Evolutionary conservation across 2,113 vertebrate species (phyloP).

Genomic region (Empidonax alnorum): DNA sequence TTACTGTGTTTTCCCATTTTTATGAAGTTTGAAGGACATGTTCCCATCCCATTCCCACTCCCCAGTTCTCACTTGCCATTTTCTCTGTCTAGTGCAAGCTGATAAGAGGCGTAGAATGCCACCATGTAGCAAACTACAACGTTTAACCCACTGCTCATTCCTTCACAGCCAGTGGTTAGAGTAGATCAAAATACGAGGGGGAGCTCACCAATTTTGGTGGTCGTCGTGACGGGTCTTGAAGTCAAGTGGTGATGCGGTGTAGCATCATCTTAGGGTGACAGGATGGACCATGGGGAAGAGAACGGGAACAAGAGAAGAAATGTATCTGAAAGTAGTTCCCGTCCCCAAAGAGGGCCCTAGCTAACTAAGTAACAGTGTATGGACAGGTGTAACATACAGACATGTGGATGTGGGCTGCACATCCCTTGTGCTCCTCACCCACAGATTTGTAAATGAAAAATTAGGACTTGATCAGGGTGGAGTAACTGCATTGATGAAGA

Average conservation of each 20-base stretch:
- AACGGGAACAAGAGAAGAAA: slow-evolving; percentile 76
- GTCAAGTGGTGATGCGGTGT: slow-evolving; percentile 77
- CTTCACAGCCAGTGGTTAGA: slow-evolving; percentile 58
- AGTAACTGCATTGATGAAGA: slow-evolving; percentile 50
- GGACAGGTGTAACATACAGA: slow-evolving; percentile 5
- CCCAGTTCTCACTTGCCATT: slow-evolving; percentile 23
- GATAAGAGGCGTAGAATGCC: background rate
- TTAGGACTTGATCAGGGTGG: slow-evolving; percentile 34
- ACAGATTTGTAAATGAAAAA: slow-evolving; percentile 36
- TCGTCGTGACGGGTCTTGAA: slow-evolving; percentile 73
- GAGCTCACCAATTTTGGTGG: slow-evolving; percentile 77
- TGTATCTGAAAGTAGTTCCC: slow-evolving; percentile 72
- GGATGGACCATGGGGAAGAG: slow-evolving; percentile 70
- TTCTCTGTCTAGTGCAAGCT: slow-evolving; percentile 27
- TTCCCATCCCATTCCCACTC: background rate
- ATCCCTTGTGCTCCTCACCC: slow-evolving; percentile 23
- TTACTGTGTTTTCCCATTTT: background rate
- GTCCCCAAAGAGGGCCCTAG: slow-evolving; percentile 51
- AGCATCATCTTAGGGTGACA: slow-evolving; percentile 77
- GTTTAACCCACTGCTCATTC: slow-evolving; percentile 24
- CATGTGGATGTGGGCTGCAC: background rate
- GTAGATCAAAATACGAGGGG: slow-evolving; percentile 54
- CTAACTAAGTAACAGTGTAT: slow-evolving; percentile 43
- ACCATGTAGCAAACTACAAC: background rate
- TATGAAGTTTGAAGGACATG: background rate